phyloP scores from a whole-genome alignment of 2,888 invertebrate genomes.

The Coelinius sp. region DNA sequence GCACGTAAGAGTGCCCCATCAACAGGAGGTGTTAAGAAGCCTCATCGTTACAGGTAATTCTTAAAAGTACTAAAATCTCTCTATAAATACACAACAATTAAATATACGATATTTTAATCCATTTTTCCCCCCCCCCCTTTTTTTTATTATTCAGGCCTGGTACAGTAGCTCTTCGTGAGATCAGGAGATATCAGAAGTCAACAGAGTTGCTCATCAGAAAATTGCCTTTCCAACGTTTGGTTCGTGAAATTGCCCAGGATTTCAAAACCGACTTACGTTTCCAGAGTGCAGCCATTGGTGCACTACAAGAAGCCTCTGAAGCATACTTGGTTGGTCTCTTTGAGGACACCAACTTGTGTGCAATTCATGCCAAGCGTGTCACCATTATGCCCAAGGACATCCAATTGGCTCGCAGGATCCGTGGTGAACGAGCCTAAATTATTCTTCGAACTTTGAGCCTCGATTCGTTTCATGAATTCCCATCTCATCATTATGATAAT shows the following conservation, averaged over 20 bases:
- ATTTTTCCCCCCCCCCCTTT: too few species aligned
- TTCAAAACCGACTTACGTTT: conserved; percentile 97
- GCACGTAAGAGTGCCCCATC: conserved; percentile 94
- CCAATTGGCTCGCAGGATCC: conserved; percentile 95
- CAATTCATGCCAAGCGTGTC: conserved; percentile 96
- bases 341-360: conserved; percentile 98
- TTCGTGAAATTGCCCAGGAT: conserved; percentile 97
- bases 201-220: conserved; percentile 96
- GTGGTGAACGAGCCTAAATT: conserved; percentile 92
- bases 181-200: conserved; percentile 96
- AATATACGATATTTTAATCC: too few species aligned
- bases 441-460: background rate
- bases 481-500: conserved; percentile 42
- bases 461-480: conserved; percentile 34
- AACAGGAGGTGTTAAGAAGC: conserved; percentile 95
- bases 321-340: conserved; percentile 95
- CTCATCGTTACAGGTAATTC: conserved; percentile 84
- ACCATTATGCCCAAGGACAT: conserved; percentile 99
- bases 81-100: background rate
- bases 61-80: background rate
- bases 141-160: conserved; percentile 78
- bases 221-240: conserved; percentile 94
- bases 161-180: conserved; percentile 96
- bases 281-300: conserved; percentile 95
- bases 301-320: conserved; percentile 91